phyloP scores from a whole-genome alignment of 2,888 invertebrate species.

The Labia minor region DNA sequence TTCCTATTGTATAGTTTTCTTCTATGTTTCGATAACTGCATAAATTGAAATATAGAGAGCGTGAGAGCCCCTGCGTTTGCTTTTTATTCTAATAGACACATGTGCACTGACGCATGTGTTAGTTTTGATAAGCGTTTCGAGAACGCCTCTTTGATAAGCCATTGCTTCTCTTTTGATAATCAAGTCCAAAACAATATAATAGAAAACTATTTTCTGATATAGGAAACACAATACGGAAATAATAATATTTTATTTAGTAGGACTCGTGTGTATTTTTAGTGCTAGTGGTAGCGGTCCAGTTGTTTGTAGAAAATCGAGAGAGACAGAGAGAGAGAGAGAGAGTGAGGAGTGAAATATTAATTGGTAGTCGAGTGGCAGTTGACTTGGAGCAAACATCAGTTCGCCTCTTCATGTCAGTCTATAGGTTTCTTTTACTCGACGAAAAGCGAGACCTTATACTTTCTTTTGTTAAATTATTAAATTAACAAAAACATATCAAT shows the following conservation, averaged over 20 bases:
- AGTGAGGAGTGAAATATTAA: neutral
- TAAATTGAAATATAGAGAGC: neutral
- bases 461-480: neutral
- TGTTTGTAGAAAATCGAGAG: neutral
- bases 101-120: neutral
- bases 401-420: neutral
- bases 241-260: neutral
- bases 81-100: neutral
- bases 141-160: neutral
- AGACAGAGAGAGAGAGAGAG: neutral
- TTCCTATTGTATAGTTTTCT: no score
- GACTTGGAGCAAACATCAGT: neutral
- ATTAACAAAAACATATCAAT: neutral
- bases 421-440: neutral
- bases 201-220: no score
- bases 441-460: neutral
- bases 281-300: neutral
- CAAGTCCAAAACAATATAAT: no score
- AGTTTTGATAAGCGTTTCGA: neutral
- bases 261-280: neutral
- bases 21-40: no score
- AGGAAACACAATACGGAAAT: no score
- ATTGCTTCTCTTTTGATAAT: neutral
- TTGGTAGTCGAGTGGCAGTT: neutral
- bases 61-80: neutral